Percentiles rank a stretch among this genome's conserved stretches.
Conservation (phyloP, 23 tunicate genomes). For the Halocynthia aurantium region DNA sequence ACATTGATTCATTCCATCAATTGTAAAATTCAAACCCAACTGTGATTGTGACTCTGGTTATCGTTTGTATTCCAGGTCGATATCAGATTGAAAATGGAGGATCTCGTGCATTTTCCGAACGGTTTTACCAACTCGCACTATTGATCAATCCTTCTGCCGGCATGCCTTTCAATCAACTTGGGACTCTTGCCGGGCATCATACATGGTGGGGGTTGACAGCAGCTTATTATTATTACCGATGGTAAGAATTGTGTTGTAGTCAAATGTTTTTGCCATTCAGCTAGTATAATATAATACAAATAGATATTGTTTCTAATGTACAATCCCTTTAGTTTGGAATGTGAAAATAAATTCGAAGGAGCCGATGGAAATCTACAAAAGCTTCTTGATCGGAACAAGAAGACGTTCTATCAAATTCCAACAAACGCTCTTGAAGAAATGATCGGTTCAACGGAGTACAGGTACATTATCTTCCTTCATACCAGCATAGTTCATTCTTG, state of each 20-base stretch:
- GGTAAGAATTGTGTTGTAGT: constrained; percentile 39
- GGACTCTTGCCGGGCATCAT: constrained; percentile 67
- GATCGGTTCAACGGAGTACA: constrained; percentile 57
- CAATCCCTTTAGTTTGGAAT: constrained; percentile 35
- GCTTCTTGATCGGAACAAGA: constrained; percentile 67
- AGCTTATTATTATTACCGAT: constrained; percentile 80
- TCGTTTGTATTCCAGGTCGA: constrained; percentile 44
- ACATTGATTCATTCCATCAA: background rate
- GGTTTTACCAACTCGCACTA: constrained; percentile 67
- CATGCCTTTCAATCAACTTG: constrained; percentile 87
- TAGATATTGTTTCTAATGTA: no score
- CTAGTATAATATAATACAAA: no score
- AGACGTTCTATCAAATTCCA: constrained; percentile 67
- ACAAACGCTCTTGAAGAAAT: constrained; percentile 71
- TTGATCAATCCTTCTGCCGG: constrained; percentile 60
- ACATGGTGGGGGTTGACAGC: constrained; percentile 88
- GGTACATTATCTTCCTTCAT: constrained; percentile 24
- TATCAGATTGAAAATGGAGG: constrained; percentile 77
- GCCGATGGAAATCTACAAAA: constrained; percentile 85
- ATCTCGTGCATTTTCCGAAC: constrained; percentile 32
- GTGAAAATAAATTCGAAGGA: constrained; percentile 65
- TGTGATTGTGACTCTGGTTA: background rate
- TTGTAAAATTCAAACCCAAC: background rate
- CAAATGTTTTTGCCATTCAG: background rate
- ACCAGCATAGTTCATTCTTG: background rate